phyloP scores from a whole-genome alignment of 2,888 invertebrate species.

The Nemurella pictetii region DNA sequence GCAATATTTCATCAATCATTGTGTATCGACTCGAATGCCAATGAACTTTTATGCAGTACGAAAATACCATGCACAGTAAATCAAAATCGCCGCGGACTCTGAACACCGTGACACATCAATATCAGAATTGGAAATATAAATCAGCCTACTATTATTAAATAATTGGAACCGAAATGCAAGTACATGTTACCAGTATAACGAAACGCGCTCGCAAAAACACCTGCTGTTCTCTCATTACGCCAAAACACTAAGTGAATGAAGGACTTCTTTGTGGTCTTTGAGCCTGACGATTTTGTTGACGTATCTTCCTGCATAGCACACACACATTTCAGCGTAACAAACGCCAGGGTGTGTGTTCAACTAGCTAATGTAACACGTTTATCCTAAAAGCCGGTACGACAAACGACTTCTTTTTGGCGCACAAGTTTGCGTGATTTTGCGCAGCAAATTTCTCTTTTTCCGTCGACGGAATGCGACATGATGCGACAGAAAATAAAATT shows the following conservation, averaged over 20 bases:
- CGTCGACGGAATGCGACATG: neutral
- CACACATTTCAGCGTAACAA: too few species aligned
- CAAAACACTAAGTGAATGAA: neutral
- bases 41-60: neutral
- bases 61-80: neutral
- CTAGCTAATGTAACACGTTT: too few species aligned
- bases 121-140: neutral
- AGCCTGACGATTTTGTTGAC: neutral
- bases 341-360: too few species aligned
- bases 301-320: too few species aligned
- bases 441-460: too few species aligned
- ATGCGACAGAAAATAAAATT: neutral
- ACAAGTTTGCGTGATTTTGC: too few species aligned
- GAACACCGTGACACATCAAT: neutral
- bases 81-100: neutral
- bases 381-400: too few species aligned
- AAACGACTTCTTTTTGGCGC: too few species aligned
- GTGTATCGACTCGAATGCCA: neutral
- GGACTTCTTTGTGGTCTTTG: neutral
- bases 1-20: neutral
- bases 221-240: neutral
- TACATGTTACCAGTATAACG: neutral
- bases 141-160: neutral
- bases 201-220: neutral
- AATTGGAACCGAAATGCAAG: neutral